Evolutionary conservation across 2,888 invertebrate species (phyloP).

Genomic region (Nymphalis urticae): DNA sequence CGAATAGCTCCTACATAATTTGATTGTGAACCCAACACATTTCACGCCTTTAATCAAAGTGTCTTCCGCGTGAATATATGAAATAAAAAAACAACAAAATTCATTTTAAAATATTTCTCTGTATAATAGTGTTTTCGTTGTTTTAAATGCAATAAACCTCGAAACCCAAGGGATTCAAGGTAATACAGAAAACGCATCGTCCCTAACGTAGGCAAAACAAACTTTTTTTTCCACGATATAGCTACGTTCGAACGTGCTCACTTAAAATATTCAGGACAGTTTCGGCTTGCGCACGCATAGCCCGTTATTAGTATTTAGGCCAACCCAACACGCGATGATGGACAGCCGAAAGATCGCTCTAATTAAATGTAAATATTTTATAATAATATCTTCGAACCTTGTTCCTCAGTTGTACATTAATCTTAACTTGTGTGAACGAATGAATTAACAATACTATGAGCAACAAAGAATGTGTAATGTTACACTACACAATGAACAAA

Average conservation of each 20-base stretch:
- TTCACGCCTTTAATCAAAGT: too few relatives aligned
- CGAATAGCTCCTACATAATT: too few relatives aligned
- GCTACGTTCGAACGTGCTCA: constrained; percentile 26
- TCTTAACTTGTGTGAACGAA: neutral
- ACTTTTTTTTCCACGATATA: constrained; percentile 36
- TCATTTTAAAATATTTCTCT: constrained; percentile 32
- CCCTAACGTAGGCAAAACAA: constrained; percentile 26
- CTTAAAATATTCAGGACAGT: constrained; percentile 42
- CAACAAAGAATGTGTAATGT: too few relatives aligned
- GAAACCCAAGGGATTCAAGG: constrained; percentile 51
- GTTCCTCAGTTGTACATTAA: neutral
- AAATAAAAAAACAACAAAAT: constrained; percentile 11
- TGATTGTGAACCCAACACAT: too few relatives aligned
- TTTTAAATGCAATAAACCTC: constrained; percentile 58
- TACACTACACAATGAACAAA: too few relatives aligned
- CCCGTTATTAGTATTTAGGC: constrained; percentile 65
- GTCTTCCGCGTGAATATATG: constrained; percentile 19
- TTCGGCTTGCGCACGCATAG: constrained; percentile 57
- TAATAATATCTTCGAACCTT: constrained; percentile 16
- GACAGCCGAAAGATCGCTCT: constrained; percentile 37
- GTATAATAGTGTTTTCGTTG: constrained; percentile 23
- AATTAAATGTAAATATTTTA: constrained; percentile 34
- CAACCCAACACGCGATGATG: constrained; percentile 66
- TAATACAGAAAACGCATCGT: constrained; percentile 30
- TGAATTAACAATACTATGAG: neutral